phyloP scores from a whole-genome alignment of 2,797 vertebrate species.

The Chelon auratus region DNA sequence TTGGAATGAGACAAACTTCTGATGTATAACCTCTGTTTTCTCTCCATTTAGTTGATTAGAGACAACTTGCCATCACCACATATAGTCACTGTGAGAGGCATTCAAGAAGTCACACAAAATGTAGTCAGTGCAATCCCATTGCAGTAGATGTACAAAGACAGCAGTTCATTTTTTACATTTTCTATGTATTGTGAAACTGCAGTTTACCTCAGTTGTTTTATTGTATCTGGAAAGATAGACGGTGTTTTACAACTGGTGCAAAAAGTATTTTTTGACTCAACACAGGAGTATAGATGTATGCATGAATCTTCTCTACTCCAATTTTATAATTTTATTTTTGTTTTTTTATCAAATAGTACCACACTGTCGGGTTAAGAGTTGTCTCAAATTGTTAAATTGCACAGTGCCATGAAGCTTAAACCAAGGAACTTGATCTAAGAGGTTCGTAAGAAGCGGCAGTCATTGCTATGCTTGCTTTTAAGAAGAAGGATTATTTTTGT shows the following conservation, averaged over 20 bases:
- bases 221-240: no score
- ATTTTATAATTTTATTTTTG: no score
- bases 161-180: neutral
- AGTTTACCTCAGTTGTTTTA: neutral
- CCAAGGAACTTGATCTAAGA: neutral
- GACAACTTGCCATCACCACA: conserved; percentile 12
- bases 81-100: conserved; percentile 17
- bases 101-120: conserved; percentile 5
- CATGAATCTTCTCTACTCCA: no score
- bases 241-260: no score
- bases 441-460: neutral
- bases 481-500: no score
- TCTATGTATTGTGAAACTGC: neutral
- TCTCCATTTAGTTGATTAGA: conserved; percentile 45
- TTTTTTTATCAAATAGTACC: neutral
- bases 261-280: no score
- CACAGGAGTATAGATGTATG: no score
- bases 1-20: neutral
- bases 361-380: neutral
- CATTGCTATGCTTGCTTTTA: neutral
- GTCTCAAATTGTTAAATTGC: neutral
- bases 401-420: neutral
- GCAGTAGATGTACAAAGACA: neutral
- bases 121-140: neutral
- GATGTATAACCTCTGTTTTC: conserved; percentile 14